Conservation (phyloP, 2,113 vertebrate species). For the Channa maculata region DNA sequence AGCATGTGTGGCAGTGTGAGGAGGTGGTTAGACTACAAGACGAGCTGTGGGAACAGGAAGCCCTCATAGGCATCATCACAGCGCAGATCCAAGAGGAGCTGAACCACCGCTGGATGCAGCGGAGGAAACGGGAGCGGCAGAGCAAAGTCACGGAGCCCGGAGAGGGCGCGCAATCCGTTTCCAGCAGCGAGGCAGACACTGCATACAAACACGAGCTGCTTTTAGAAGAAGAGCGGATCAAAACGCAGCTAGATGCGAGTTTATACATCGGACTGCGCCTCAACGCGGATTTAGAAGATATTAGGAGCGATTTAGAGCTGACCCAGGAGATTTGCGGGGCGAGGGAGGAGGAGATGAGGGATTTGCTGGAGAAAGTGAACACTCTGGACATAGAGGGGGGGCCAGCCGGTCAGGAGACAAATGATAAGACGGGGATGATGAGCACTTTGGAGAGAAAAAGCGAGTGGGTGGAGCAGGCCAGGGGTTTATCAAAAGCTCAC, state of each 20-base stretch:
- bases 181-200: conserved; percentile 2
- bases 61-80: conserved; percentile 85
- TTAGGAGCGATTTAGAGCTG: conserved; percentile 87
- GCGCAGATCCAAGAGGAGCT: conserved; percentile 92
- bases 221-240: conserved; percentile 88
- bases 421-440: conserved; percentile 46
- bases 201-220: conserved; percentile 78
- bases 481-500: conserved; percentile 84
- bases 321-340: conserved; percentile 85
- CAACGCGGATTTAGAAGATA: conserved; percentile 90
- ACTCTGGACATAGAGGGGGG: conserved; percentile 78
- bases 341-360: conserved; percentile 87
- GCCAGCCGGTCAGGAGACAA: conserved; percentile 21
- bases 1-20: conserved; percentile 81
- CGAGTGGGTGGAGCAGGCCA: conserved; percentile 88
- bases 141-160: conserved; percentile 68
- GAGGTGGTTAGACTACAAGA: conserved; percentile 87
- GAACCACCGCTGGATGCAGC: conserved; percentile 91
- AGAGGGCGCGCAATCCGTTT: conserved; percentile 9
- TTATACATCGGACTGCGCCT: conserved; percentile 93
- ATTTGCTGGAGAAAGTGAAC: conserved; percentile 87
- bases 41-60: conserved; percentile 87
- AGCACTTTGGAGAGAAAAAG: conserved; percentile 51
- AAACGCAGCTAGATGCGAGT: conserved; percentile 92
- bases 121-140: conserved; percentile 86